Conservation (phyloP, 2,888 invertebrate species). For the Stegophylla sp. region DNA sequence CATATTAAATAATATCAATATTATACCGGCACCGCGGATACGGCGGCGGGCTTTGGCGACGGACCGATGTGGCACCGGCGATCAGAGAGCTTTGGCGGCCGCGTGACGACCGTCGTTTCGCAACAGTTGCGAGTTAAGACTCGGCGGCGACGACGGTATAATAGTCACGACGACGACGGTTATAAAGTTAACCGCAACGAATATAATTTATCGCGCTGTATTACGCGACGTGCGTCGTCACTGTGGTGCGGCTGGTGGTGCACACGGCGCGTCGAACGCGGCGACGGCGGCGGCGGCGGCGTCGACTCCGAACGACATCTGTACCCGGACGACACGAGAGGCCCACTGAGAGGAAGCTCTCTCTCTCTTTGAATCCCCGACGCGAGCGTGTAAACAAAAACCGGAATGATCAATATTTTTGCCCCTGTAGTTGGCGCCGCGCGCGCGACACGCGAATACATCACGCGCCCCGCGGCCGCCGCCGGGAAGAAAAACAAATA, state of each 20-base stretch:
- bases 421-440: slow-evolving; percentile 27
- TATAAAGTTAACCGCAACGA: slow-evolving; percentile 13
- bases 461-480: slow-evolving; percentile 15
- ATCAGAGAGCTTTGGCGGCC: no score
- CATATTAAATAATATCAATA: no score
- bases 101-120: no score
- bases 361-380: slow-evolving; percentile 22
- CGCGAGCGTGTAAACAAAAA: slow-evolving; percentile 43
- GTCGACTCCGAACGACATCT: slow-evolving; percentile 50
- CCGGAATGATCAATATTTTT: slow-evolving; percentile 55
- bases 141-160: no score
- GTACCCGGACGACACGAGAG: slow-evolving; percentile 34
- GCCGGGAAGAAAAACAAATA: slow-evolving; percentile 31
- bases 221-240: no score
- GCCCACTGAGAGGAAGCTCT: slow-evolving; percentile 11
- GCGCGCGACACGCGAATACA: slow-evolving; percentile 4
- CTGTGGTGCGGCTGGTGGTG: neutral
- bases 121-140: no score
- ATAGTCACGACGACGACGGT: slow-evolving; percentile 2
- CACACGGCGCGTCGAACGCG: slow-evolving; percentile 18
- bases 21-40: neutral
- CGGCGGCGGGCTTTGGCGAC: neutral
- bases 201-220: no score
- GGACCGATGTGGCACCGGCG: no score
- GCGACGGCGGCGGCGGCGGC: slow-evolving; percentile 1